A percentile compares a stretch with the other conserved stretches of the same genome.
Conservation (phyloP, 2,113 vertebrate genomes). For the Puntigrus tetrazona region DNA sequence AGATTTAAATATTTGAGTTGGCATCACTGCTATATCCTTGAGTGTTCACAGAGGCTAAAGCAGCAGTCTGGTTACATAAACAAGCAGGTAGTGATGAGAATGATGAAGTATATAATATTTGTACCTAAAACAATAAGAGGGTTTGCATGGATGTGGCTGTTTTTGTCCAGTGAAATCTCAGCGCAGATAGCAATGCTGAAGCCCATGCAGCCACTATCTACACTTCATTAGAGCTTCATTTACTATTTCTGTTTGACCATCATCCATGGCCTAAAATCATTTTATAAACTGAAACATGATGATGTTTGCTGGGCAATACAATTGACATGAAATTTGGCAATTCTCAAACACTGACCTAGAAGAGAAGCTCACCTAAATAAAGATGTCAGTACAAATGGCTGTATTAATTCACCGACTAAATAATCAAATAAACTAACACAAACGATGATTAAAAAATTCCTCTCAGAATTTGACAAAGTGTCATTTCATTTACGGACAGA, state of each 20-base stretch:
- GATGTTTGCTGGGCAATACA: conserved; percentile 19
- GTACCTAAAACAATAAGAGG: background rate
- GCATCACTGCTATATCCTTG: no score
- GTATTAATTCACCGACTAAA: background rate
- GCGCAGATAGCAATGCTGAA: background rate
- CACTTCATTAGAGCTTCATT: conserved; percentile 34
- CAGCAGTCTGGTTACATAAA: background rate
- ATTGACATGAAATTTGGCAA: conserved; percentile 21
- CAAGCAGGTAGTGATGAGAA: background rate
- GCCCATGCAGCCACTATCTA: conserved; percentile 14
- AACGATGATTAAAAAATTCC: background rate
- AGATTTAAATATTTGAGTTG: no score
- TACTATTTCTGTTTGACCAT: conserved; percentile 18
- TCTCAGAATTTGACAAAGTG: background rate
- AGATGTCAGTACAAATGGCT: background rate
- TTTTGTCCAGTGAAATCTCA: conserved; percentile 21
- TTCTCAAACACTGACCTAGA: background rate
- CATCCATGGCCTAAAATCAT: conserved; percentile 16
- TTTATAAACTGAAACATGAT: conserved; percentile 40
- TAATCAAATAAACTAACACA: background rate
- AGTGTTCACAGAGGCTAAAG: no score
- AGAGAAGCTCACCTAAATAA: background rate
- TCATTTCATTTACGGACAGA: background rate
- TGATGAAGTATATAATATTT: background rate
- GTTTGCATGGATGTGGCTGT: background rate